Percentiles rank a stretch among this genome's conserved stretches.
Evolutionary conservation across 2,888 invertebrate genomes (phyloP).

Genomic region (Caenorhabditis sp.): DNA sequence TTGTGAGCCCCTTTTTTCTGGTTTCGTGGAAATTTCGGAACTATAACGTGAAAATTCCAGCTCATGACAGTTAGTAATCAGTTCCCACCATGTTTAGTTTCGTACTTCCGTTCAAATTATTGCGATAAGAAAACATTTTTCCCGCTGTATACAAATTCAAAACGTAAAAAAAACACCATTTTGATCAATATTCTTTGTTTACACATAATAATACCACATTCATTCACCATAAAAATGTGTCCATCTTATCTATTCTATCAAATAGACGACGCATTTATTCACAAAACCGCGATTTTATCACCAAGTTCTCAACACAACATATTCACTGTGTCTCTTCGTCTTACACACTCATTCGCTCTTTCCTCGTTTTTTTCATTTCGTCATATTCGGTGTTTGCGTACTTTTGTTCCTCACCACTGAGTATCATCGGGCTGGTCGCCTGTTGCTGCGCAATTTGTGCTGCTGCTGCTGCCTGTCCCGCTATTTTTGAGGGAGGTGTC

Average conservation of each 20-base stretch:
- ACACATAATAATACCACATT: no score
- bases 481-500: background rate
- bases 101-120: no score
- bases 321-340: conserved; percentile 13
- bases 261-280: background rate
- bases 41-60: no score
- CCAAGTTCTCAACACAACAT: conserved; percentile 5
- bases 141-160: no score
- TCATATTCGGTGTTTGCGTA: conserved; percentile 28
- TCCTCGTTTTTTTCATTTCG: conserved; percentile 23
- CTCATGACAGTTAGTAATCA: no score
- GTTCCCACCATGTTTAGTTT: no score
- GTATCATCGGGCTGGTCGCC: background rate
- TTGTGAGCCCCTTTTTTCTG: no score
- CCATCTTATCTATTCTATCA: background rate
- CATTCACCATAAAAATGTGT: no score
- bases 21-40: no score
- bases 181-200: no score
- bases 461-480: background rate
- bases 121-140: no score
- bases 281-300: background rate
- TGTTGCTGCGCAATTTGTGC: conserved; percentile 1
- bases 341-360: background rate
- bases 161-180: no score
- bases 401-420: conserved; percentile 12